These are phyloP conservation scores for Aythya baeri DNA, from an alignment of 2,113 vertebrate species.

Conservation along the genomic window DNA sequence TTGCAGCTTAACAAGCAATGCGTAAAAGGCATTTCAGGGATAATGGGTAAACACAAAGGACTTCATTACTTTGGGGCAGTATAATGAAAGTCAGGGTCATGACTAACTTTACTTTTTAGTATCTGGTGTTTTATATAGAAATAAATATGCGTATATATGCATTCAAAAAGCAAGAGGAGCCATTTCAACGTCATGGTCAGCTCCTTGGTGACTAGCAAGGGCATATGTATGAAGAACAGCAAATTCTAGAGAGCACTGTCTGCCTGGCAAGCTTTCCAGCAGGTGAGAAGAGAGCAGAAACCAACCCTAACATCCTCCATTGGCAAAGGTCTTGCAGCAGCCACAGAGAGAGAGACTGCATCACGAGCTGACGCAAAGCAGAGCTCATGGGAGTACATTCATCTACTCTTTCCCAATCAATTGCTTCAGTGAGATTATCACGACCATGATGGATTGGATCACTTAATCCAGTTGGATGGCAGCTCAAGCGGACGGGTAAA, in stretches of 20 bases:
- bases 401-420: slow-evolving; percentile 23
- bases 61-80: neutral
- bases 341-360: neutral
- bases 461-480: neutral
- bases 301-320: neutral
- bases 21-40: neutral
- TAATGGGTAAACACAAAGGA: neutral
- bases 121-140: neutral
- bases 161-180: neutral
- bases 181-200: neutral
- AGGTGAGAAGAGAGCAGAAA: neutral
- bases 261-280: neutral
- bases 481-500: neutral
- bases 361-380: neutral
- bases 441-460: slow-evolving; percentile 43
- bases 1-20: neutral
- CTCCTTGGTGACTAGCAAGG: neutral
- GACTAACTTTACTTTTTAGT: neutral
- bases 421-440: slow-evolving; percentile 36
- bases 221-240: neutral
- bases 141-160: neutral
- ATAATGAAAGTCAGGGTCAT: neutral
- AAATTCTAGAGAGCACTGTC: neutral
- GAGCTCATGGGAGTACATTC: neutral
- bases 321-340: neutral